phyloP scores from a whole-genome alignment of 2,797 vertebrate species.

The Coendou prehensilis region DNA sequence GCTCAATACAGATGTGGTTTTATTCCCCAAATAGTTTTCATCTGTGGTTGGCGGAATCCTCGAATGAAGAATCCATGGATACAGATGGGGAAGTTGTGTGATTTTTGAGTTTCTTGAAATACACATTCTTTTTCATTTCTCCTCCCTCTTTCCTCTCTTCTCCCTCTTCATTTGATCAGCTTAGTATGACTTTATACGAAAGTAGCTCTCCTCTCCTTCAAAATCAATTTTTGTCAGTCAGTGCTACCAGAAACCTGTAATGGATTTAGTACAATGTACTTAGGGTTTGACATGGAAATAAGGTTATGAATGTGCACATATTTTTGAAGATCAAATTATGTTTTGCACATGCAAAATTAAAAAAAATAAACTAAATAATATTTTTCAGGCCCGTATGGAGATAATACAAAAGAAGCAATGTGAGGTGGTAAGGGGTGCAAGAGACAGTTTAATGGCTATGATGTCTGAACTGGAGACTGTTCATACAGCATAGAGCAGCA shows the following conservation, averaged over 20 bases:
- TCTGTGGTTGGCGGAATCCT: not conserved
- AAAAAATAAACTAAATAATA: not conserved
- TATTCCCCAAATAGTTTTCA: not conserved
- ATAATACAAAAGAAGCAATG: not conserved
- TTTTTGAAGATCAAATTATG: not conserved
- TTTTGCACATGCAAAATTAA: not conserved
- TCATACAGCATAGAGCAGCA: not conserved
- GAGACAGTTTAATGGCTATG: not conserved
- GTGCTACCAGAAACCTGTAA: not conserved
- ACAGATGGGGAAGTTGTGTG: too few species aligned
- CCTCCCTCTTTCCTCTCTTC: not conserved
- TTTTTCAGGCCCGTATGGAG: not conserved
- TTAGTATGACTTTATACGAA: not conserved
- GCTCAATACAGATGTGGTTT: not conserved
- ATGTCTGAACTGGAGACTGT: not conserved
- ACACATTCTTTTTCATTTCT: not conserved
- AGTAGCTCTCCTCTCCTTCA: not conserved
- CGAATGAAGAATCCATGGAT: not conserved
- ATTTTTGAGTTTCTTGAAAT: constrained; percentile 5
- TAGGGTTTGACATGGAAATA: not conserved
- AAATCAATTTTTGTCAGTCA: not conserved
- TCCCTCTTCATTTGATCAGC: not conserved
- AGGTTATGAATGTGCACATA: not conserved
- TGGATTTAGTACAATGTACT: not conserved
- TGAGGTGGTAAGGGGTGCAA: not conserved